Evolutionary conservation across 2,888 invertebrate genomes (phyloP), one percentile per base, ranked within the genome.

Genomic region (Stramonita haemastoma): DNA sequence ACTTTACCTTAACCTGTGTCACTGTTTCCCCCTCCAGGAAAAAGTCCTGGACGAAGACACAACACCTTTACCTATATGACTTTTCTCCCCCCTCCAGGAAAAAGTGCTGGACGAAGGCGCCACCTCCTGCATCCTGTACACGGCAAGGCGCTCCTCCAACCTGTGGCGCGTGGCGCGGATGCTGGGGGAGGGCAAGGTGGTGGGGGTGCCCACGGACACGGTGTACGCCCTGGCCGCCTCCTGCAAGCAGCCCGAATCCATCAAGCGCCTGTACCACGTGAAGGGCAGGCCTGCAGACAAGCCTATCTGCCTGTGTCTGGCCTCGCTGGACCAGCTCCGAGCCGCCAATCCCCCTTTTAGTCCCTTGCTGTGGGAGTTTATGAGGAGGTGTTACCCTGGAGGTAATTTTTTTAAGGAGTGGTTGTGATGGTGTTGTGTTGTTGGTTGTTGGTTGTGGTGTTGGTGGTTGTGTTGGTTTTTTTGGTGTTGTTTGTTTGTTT

Each of bases 221-320:
- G 93, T 93, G 29, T 93, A 93, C 88, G 93, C 93, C 22, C 89
- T 93, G 15, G 93, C 89, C n/a, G 93, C 92, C 29, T 93, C 93
- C 22, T 93, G 93, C 87, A 92, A 91, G 89, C 90, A 92, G 70
- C 93, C 93, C 26, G 91, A 91, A n/a, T 93, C 93, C 56, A 92
- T 93, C 66, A 91, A 87, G 32, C 91, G 91, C 13, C 93, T 93
- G 29, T 93, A 93, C 90, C 91, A 92, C 88, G 91, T 93, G 79
- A 93, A 93, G 90, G 93, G 92, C 15, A 92, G 93, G 26, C 93
- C 93, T 6, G 91, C 93, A 29, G 93, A 93, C 91, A 93, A 93
- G 87, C 93, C 93, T 17, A 93, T 93, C 86, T 93, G 93, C 83
- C 89, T 93, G n/a, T 93, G 93, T 89, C 91, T 93, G 73, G 92